phyloP scores from a whole-genome alignment of 2,113 vertebrate genomes.

The Heteronetta atricapilla region DNA sequence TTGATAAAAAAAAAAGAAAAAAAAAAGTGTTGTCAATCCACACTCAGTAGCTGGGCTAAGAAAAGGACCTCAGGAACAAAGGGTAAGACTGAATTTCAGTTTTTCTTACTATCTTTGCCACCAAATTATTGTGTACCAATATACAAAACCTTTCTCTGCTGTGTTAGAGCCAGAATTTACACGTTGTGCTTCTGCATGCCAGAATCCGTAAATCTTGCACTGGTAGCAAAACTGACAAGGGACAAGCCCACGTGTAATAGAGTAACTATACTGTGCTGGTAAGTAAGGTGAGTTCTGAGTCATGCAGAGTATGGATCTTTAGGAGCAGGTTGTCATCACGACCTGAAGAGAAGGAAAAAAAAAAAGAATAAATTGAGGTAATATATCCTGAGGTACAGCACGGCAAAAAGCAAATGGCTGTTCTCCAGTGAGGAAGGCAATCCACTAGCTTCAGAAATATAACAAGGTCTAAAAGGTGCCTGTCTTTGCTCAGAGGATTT shows the following conservation, averaged over 20 bases:
- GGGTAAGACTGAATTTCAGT: background rate
- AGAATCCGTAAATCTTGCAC: background rate
- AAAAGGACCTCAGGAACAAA: background rate
- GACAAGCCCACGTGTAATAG: background rate
- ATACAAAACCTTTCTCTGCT: background rate
- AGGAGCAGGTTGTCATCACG: background rate
- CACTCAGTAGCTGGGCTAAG: background rate
- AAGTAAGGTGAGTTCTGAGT: background rate
- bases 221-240: background rate
- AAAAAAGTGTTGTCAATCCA: background rate
- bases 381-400: background rate
- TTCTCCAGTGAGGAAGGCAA: background rate
- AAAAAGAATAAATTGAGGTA: background rate
- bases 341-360: background rate
- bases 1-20: background rate
- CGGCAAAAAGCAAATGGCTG: background rate
- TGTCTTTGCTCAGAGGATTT: background rate
- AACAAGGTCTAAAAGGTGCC: background rate
- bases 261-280: background rate
- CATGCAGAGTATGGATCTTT: background rate
- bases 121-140: background rate
- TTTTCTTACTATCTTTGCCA: background rate
- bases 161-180: background rate
- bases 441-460: background rate
- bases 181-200: accelerated